Percentiles rank a stretch among this genome's conserved stretches.
These are phyloP conservation scores for Riparia riparia DNA, from an alignment of 2,113 vertebrate species.

Conservation along the genomic window DNA sequence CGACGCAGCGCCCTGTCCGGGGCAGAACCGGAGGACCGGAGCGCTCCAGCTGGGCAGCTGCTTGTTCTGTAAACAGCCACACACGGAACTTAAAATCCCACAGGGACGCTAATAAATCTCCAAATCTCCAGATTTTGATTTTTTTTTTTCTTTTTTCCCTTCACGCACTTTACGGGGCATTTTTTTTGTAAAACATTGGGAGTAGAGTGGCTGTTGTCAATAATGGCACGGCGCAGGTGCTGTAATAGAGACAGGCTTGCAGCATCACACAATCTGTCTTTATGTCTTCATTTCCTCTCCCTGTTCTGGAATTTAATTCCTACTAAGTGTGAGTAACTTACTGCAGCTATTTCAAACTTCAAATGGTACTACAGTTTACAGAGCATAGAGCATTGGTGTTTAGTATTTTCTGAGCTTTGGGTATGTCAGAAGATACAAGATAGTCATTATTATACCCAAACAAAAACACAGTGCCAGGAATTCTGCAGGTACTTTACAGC, in stretches of 20 bases:
- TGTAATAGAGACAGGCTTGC: background rate
- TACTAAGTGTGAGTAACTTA: background rate
- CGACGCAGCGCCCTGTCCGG: background rate
- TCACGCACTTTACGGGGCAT: accelerated
- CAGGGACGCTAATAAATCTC: background rate
- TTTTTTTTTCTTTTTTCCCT: background rate
- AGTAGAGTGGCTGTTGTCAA: background rate
- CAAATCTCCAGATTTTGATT: too few relatives aligned
- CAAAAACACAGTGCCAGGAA: background rate
- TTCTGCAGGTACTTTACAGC: background rate
- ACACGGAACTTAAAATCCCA: background rate
- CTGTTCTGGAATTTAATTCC: background rate
- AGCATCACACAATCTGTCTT: background rate
- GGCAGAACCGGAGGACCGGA: accelerated
- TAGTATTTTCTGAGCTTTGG: background rate
- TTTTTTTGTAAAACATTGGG: background rate
- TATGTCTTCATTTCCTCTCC: background rate
- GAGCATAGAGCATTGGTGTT: background rate
- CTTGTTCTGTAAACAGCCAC: background rate
- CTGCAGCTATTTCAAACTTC: background rate
- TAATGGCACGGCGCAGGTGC: background rate
- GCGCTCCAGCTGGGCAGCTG: background rate
- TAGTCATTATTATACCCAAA: background rate
- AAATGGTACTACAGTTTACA: background rate
- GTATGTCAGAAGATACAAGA: background rate